phyloP scores from a whole-genome alignment of 2,113 vertebrate species.

The Dromaius novaehollandiae region DNA sequence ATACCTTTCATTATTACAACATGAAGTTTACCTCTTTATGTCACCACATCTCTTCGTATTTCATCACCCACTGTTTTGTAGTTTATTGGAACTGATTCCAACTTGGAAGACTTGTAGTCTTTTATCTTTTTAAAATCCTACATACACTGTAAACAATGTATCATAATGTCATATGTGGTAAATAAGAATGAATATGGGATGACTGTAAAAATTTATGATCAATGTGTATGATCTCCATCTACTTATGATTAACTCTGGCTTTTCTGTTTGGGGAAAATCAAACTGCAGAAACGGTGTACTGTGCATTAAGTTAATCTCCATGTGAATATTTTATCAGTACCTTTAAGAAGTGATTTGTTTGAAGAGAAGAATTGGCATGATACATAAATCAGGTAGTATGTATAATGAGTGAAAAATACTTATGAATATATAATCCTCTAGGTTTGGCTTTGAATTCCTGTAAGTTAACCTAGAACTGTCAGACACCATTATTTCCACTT shows the following conservation, averaged over 20 bases:
- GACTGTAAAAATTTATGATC: neutral
- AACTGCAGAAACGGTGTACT: neutral
- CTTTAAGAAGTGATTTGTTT: neutral
- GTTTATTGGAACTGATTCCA: neutral
- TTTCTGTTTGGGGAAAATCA: neutral
- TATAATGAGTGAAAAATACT: neutral
- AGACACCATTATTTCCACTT: conserved; percentile 40
- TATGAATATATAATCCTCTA: neutral
- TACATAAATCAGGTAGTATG: neutral
- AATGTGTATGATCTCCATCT: neutral
- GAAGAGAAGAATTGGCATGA: neutral
- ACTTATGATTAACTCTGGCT: neutral
- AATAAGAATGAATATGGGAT: neutral
- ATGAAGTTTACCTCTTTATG: neutral
- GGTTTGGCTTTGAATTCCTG: conserved; percentile 22
- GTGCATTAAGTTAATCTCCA: neutral
- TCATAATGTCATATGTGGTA: neutral
- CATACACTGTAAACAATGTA: neutral
- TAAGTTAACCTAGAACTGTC: conserved; percentile 49
- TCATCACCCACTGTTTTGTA: neutral
- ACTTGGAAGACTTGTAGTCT: neutral
- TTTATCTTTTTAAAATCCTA: neutral
- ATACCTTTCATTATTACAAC: neutral
- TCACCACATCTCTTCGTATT: neutral
- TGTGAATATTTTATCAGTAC: neutral